Conservation (phyloP, 2,113 vertebrate species). For the Cygnus atratus region DNA sequence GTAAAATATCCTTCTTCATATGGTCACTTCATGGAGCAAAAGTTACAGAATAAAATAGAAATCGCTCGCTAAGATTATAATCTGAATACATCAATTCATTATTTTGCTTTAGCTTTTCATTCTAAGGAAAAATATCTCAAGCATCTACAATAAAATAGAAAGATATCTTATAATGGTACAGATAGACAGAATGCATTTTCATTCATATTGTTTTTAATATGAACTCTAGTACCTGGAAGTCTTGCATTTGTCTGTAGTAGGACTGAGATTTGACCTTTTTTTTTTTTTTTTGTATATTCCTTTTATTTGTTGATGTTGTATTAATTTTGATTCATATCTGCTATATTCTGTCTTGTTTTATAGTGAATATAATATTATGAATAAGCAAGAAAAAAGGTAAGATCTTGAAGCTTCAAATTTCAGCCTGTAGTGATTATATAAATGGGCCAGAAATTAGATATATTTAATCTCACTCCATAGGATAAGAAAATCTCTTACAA, state of each 20-base stretch:
- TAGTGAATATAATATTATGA: neutral
- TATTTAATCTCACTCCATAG: neutral
- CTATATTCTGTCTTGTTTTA: neutral
- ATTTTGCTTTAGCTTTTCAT: neutral
- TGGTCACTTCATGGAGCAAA: neutral
- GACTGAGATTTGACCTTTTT: neutral
- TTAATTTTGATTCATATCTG: neutral
- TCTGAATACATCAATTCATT: neutral
- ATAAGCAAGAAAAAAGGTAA: neutral
- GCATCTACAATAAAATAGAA: neutral
- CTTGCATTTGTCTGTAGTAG: neutral
- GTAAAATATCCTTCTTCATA: neutral
- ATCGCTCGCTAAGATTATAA: neutral
- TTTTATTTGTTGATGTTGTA: neutral
- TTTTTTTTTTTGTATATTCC: neutral
- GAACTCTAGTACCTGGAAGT: neutral
- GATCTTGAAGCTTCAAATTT: neutral
- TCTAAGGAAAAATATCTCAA: neutral
- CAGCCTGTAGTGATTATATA: neutral
- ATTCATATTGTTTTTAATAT: neutral
- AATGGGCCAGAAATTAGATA: neutral
- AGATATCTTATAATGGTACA: neutral
- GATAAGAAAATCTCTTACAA: slow-evolving; percentile 1
- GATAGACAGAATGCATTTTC: neutral
- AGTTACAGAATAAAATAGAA: neutral